Evolutionary conservation across 1,140 invertebrate species (phyloP), one percentile per base, ranked within the genome.

Genomic region (Hyphantria cunea): DNA sequence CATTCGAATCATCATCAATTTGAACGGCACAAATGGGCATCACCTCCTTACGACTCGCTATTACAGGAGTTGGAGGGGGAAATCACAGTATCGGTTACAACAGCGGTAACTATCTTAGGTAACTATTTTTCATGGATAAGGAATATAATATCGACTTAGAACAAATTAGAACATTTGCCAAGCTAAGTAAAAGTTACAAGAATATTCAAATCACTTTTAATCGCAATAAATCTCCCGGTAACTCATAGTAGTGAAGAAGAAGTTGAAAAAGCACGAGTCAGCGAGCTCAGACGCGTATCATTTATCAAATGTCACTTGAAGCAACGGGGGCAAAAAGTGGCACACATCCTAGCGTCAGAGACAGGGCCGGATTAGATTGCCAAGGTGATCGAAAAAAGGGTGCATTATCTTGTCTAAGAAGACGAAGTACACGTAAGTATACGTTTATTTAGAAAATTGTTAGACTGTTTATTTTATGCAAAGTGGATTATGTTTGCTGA

Each of bases 281-380:
- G 55, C 51, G 5, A 7, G 58, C n/a, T 47, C 8, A 25, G 48
- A 34, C 53, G 39, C 14, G 25, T 13, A 34, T 47, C 65, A 63
- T 68, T 68, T 53, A 63, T 68, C 65, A 68, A 63, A 59, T 37
- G 65, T 68, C 65, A 68, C 51, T 66, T 66, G 12, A 58, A 31
- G 39, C 42, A 66, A 58, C 14, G 52, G 14, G 42, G 15, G 51
- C 64, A 66, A 66, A 66, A 66, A 66, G 64, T 66, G 42, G 14
- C n/a, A n/a, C n/a, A 11, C 39, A 25, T 47, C 55, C 14, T 45
- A 25, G 55, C 44, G n/a, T 15, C 52, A 34, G 45, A 25, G 48
- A 31, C 61, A 64, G 62, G 45, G 47, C 37, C 37, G 47, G 25
- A 64, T 50, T 64, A 17, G 3, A 25, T 25, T 25, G 17, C 17